phyloP scores from a whole-genome alignment of 2,888 invertebrate genomes.

The Xestobium rufovillosum region DNA sequence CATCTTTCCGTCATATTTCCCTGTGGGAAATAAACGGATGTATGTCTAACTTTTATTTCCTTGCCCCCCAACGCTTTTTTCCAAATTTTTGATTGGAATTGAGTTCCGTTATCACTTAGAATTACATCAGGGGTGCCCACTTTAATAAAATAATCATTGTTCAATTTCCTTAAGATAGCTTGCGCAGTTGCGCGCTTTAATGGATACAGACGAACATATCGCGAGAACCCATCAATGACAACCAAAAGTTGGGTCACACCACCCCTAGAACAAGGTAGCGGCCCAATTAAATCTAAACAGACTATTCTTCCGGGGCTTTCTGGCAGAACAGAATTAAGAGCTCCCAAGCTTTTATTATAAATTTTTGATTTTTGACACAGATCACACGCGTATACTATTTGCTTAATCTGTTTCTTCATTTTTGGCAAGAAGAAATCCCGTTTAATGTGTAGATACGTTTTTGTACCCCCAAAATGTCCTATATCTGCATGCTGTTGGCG shows the following conservation, averaged over 20 bases:
- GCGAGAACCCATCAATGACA: constrained; percentile 5
- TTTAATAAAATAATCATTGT: too few relatives aligned
- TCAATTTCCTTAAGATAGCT: constrained; percentile 5
- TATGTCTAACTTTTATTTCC: too few relatives aligned
- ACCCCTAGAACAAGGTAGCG: background rate
- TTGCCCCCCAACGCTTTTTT: too few relatives aligned
- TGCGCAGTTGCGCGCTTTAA: constrained; percentile 8
- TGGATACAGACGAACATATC: constrained; percentile 3
- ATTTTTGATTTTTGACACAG: constrained; percentile 10
- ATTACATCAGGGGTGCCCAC: too few relatives aligned
- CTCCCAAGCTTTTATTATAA: background rate
- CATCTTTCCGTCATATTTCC: too few relatives aligned
- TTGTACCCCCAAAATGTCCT: constrained; percentile 16
- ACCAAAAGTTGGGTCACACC: constrained; percentile 1
- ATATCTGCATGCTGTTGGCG: constrained; percentile 6
- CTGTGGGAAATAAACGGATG: too few relatives aligned
- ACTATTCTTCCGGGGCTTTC: constrained; percentile 7
- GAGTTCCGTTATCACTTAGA: too few relatives aligned
- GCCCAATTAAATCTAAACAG: constrained; percentile 11
- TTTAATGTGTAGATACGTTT: constrained; percentile 6
- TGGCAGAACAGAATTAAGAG: constrained; percentile 1
- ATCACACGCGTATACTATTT: constrained; percentile 7
- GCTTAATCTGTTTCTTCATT: constrained; percentile 7
- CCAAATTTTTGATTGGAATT: too few relatives aligned
- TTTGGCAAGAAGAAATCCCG: constrained; percentile 8